phyloP scores from a whole-genome alignment of 2,888 invertebrate species.

The Acleris emargana region DNA sequence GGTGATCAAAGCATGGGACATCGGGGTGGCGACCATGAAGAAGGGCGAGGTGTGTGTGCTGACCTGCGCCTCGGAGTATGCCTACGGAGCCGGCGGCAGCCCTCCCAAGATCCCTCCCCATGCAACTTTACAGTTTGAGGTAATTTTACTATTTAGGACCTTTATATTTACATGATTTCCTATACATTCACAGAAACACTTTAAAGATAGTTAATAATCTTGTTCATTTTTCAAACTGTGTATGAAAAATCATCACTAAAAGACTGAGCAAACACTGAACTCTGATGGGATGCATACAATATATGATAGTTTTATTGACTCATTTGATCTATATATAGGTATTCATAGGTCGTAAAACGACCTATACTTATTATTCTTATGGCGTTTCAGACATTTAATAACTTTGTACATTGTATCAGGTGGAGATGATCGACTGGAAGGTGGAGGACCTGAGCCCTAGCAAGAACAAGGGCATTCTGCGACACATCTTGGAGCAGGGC shows the following conservation, averaged over 20 bases:
- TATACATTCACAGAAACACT: too few relatives aligned
- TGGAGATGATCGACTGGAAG: constrained; percentile 94
- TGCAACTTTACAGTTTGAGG: constrained; percentile 94
- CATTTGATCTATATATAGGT: too few relatives aligned
- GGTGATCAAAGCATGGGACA: constrained; percentile 97
- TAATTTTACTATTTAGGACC: constrained; percentile 56
- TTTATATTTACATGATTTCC: too few relatives aligned
- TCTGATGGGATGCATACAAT: too few relatives aligned
- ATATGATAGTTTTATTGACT: too few relatives aligned
- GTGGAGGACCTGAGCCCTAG: constrained; percentile 94
- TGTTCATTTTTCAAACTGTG: too few relatives aligned
- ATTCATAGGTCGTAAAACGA: too few relatives aligned
- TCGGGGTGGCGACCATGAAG: constrained; percentile 97
- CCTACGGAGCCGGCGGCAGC: constrained; percentile 93
- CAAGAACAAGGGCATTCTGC: constrained; percentile 92
- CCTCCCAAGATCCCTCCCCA: constrained; percentile 95
- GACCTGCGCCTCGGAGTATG: constrained; percentile 94
- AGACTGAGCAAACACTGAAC: too few relatives aligned
- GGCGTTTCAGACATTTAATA: too few relatives aligned
- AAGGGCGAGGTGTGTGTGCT: constrained; percentile 93
- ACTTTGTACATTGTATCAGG: constrained; percentile 69
- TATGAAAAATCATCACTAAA: too few relatives aligned
- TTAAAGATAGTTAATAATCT: too few relatives aligned
- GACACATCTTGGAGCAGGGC: constrained; percentile 88
- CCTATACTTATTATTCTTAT: too few relatives aligned